Evolutionary conservation across 2,113 vertebrate species (phyloP), one percentile per base, ranked within the genome.

Genomic region (Sisor rabdophorus): DNA sequence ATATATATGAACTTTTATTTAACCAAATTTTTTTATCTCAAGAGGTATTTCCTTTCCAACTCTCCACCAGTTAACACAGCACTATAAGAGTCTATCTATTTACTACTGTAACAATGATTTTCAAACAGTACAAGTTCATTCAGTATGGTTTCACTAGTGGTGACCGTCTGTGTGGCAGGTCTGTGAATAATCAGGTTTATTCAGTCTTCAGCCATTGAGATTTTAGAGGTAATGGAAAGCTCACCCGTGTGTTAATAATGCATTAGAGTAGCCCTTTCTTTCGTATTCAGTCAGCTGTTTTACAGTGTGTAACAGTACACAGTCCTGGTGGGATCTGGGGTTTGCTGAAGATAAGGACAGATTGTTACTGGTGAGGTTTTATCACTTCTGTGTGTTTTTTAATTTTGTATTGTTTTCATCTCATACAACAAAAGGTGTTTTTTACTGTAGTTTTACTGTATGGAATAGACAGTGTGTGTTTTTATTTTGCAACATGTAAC

Each of bases 211-310:
- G 32, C 28, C 28, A 74, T 15, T 72, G 73, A 60, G 30, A 47
- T 54, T 58, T 77, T 19, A 77, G 12, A 8, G 7, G 10, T 61
- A 67, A 55, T 7, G 24, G 1, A 71, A 68, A 63, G 50, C 59
- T 48, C 56, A 83, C 83, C 84, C 88, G 80, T 78, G 79, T 30
- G 87, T 93, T 81, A 84, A 91, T 91, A 87, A 91, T 90, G 86
- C 84, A 90, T 81, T 84, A 17, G 71, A 79, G 28, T 20, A 28
- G 3, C 5, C 30, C 36, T 54, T 8, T 71, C 52, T 71, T 52
- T 55, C 69, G 24, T 28, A 36, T 71, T 52, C 69, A 40, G 30
- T 55, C 69, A 71, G 69, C 55, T 17, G 3, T 69, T 71, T 19
- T 20, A 54, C 3, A 12, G 26, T 32, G 50, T 69, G 67, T 69